These are phyloP conservation scores for Periophthalmus magnuspinnatus DNA, from an alignment of 2,797 vertebrate species.

Conservation along the genomic window DNA sequence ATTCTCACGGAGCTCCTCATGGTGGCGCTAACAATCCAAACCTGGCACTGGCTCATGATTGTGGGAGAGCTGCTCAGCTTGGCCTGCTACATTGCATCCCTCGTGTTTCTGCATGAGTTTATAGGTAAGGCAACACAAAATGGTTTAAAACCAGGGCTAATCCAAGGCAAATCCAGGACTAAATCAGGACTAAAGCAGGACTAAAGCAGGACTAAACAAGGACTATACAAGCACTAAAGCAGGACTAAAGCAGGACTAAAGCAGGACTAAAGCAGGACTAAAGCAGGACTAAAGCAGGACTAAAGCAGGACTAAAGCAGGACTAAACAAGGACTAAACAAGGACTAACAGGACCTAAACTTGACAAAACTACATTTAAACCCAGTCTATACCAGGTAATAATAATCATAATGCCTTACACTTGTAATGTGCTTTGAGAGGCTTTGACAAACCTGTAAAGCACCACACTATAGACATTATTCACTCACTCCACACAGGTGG, in stretches of 20 bases:
- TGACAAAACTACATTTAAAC: too few species aligned
- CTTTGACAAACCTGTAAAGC: too few species aligned
- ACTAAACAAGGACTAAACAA: too few species aligned
- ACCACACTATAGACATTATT: too few species aligned
- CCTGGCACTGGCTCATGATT: constrained; percentile 99
- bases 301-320: too few species aligned
- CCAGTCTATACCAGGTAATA: too few species aligned
- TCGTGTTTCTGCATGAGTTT: constrained; percentile 95
- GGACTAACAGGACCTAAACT: too few species aligned
- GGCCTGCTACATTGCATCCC: constrained; percentile 93
- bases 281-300: too few species aligned
- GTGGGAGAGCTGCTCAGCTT: constrained; percentile 94
- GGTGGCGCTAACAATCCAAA: constrained; percentile 97
- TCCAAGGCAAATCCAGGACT: not conserved
- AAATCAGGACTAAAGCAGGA: not conserved
- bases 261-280: too few species aligned
- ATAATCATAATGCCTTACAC: too few species aligned
- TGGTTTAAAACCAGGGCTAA: not conserved
- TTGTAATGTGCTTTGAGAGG: too few species aligned
- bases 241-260: not conserved
- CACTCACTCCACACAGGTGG: too few species aligned
- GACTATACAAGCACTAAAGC: not conserved
- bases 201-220: not conserved
- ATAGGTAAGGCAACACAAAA: constrained; percentile 81
- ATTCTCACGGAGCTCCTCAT: constrained; percentile 98